Base-by-base conservation (phyloP, 2,888 invertebrate species). In the Mythimna ferrago region DNA sequence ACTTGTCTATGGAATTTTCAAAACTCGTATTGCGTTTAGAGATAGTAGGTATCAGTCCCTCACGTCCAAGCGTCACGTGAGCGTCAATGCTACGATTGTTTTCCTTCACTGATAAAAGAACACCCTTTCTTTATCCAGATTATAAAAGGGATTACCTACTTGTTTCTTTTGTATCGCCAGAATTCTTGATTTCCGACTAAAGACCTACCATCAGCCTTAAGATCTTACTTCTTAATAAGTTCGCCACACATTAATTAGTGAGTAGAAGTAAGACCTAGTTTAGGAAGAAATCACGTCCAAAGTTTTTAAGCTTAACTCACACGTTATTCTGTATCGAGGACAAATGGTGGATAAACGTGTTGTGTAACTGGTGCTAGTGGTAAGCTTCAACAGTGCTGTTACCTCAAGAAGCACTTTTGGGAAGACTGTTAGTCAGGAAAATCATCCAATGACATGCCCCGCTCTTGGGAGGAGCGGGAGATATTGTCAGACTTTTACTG, bases 11-110 rank as follows among this genome's bases (percentile, higher is more conserved):
- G 41, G 53, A 61, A 58, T 14, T 67, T 58, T 69, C 26, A 41
- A 57, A 58, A 44, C 44, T n/a, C 35, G n/a, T 67, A 66, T 41
- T 67, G 35, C 44, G 58, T 62, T 35, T 35, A 16, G 32, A 56
- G 11, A 53, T 41, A 56, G 57, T 63, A 60, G 19, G 38, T 58
- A 66, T 71, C 68, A 66, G 70, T 66, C 86, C 71, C 77, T 76
- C 69, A 76, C 67, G 77, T 78, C 76, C 71, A 53, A n/a, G 51
- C 66, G 62, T 78, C 78, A 80, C 72, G 76, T 81, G 64, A 79
- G 53, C 73, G 38, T 80, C 81, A 86, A 83, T 87, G 63, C 62
- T 68, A 71, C 71, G 77, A 86, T 84, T 79, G 78, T 62, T 81
- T 82, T 72, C 69, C 64, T 77, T 67, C 75, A 85, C 78, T 78